phyloP scores from a whole-genome alignment of 2,888 invertebrate genomes.

The Drosophila mimetica region DNA sequence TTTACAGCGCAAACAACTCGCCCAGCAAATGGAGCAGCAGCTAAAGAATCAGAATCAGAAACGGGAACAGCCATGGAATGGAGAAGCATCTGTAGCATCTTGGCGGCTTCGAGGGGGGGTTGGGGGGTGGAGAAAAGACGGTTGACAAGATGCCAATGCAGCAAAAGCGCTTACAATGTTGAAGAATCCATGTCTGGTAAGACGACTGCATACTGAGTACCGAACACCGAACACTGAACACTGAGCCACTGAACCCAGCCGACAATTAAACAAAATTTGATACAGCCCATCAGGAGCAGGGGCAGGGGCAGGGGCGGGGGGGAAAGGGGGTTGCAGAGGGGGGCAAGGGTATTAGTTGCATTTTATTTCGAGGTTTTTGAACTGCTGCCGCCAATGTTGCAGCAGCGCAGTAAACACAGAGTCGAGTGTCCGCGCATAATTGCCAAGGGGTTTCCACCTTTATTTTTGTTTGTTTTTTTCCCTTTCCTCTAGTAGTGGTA shows the following conservation, averaged over 20 bases:
- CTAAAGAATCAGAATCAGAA: slow-evolving; percentile 31
- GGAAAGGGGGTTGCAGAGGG: too few relatives aligned
- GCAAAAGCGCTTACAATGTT: slow-evolving; percentile 77
- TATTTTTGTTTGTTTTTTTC: not conserved
- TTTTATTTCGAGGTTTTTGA: slow-evolving; percentile 69
- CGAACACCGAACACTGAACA: slow-evolving; percentile 8
- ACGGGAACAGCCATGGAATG: slow-evolving; percentile 58
- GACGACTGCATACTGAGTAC: slow-evolving; percentile 39
- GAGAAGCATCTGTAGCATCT: slow-evolving; percentile 23
- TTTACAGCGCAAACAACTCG: slow-evolving; percentile 75
- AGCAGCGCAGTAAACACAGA: not conserved
- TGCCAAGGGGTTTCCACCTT: slow-evolving; percentile 23
- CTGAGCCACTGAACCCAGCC: slow-evolving; percentile 13
- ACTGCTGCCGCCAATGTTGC: slow-evolving; percentile 37
- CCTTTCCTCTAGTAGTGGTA: too few relatives aligned
- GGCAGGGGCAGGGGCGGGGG: too few relatives aligned
- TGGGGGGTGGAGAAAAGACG: too few relatives aligned
- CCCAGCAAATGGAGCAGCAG: slow-evolving; percentile 62
- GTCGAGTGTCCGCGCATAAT: slow-evolving; percentile 71
- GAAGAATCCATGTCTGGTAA: slow-evolving; percentile 69
- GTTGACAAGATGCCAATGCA: slow-evolving; percentile 75
- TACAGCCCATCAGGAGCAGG: slow-evolving; percentile 60
- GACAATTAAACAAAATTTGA: slow-evolving; percentile 77
- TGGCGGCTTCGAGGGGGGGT: not conserved
- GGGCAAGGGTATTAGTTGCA: slow-evolving; percentile 61